A percentile compares a stretch with the other conserved stretches of the same genome.
Conservation (phyloP, 1,140 invertebrate species). For the Zaprionus kolodkinae region DNA sequence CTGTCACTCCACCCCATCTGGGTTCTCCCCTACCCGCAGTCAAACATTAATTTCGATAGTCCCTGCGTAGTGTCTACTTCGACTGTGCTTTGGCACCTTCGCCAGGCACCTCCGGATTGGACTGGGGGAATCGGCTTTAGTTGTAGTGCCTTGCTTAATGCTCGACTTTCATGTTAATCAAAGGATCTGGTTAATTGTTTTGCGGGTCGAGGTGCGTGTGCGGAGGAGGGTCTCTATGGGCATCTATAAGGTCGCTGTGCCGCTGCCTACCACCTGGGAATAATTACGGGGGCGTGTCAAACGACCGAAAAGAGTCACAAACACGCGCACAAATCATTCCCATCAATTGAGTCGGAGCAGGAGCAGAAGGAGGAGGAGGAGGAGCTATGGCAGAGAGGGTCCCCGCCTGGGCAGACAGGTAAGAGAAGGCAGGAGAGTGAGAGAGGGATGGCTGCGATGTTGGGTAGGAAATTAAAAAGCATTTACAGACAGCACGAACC, state of each 20-base stretch:
- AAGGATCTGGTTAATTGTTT: conserved; percentile 62
- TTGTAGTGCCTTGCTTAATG: conserved; percentile 34
- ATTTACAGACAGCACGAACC: conserved; percentile 4
- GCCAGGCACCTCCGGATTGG: neutral
- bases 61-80: neutral
- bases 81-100: neutral
- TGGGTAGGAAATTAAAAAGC: conserved; percentile 21
- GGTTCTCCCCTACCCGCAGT: neutral
- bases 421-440: neutral
- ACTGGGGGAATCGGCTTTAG: neutral
- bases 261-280: neutral
- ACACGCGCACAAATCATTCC: conserved; percentile 24
- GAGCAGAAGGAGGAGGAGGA: too few relatives aligned
- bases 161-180: conserved; percentile 64
- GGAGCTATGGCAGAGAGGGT: neutral
- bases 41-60: neutral
- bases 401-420: neutral
- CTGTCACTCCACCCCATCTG: neutral
- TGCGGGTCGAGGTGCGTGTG: neutral
- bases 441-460: neutral
- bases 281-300: conserved; percentile 16
- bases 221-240: neutral
- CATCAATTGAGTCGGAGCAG: conserved; percentile 11
- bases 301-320: conserved; percentile 16
- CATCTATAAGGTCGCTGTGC: neutral